phyloP scores from a whole-genome alignment of 1,140 invertebrate genomes.

The Pinna nobilis region DNA sequence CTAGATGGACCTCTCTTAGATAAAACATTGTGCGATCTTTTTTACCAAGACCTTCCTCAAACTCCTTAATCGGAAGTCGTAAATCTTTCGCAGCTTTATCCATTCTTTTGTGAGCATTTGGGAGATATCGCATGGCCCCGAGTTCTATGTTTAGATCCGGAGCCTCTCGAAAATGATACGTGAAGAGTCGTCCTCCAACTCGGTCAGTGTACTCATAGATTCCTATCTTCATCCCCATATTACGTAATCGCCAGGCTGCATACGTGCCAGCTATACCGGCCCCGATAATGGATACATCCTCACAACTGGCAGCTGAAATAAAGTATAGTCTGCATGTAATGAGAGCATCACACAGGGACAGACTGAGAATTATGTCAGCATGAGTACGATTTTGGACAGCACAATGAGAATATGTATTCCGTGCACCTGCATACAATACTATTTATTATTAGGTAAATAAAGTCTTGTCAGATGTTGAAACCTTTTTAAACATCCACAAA shows the following conservation, averaged over 20 bases:
- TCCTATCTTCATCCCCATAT: constrained; percentile 1
- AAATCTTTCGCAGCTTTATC: neutral
- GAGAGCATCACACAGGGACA: too few relatives aligned
- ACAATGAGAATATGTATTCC: too few relatives aligned
- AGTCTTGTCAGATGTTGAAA: too few relatives aligned
- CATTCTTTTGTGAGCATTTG: neutral
- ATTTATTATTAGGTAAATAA: too few relatives aligned
- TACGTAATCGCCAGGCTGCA: constrained; percentile 38
- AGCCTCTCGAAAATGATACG: constrained; percentile 7
- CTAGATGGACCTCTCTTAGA: constrained; percentile 2
- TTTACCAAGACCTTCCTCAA: neutral
- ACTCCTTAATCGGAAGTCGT: neutral
- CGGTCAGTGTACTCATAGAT: constrained; percentile 47
- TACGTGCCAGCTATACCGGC: constrained; percentile 37
- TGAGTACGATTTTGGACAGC: too few relatives aligned
- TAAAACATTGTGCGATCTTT: neutral
- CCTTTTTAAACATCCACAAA: too few relatives aligned
- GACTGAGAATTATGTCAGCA: too few relatives aligned
- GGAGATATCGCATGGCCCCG: constrained; percentile 38
- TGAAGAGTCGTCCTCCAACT: constrained; percentile 43
- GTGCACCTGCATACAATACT: too few relatives aligned
- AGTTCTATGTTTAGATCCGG: constrained; percentile 44
- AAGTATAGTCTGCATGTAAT: too few relatives aligned
- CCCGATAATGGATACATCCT: constrained; percentile 47
- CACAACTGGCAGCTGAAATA: constrained; percentile 10